These are phyloP conservation scores for Acrobasis consociella DNA, from an alignment of 2,888 invertebrate species.

Conservation along the genomic window DNA sequence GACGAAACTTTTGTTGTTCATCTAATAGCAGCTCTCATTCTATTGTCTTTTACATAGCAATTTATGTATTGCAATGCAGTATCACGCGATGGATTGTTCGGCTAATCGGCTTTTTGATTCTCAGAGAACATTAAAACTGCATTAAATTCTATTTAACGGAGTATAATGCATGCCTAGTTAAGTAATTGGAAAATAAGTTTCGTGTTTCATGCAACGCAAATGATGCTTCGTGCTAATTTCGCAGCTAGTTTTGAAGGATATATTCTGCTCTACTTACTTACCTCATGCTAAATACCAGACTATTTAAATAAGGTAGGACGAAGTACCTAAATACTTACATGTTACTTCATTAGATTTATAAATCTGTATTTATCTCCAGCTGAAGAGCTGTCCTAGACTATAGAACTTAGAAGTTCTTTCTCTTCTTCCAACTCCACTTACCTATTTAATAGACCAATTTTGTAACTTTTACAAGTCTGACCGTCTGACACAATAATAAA, in stretches of 20 bases:
- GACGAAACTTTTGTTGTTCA: slow-evolving; percentile 50
- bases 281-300: no score
- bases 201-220: slow-evolving; percentile 57
- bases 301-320: no score
- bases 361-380: no score
- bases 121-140: slow-evolving; percentile 73
- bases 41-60: slow-evolving; percentile 60
- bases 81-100: slow-evolving; percentile 52
- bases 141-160: slow-evolving; percentile 73
- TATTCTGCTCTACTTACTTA: neutral
- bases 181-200: slow-evolving; percentile 62
- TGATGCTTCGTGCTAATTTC: slow-evolving; percentile 39
- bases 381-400: no score
- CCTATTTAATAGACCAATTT: no score
- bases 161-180: slow-evolving; percentile 59
- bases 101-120: slow-evolving; percentile 64
- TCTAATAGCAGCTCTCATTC: slow-evolving; percentile 48
- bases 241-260: slow-evolving; percentile 1
- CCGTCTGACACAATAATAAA: neutral
- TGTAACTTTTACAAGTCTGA: no score
- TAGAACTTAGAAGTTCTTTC: no score
- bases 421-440: no score
- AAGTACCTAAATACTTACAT: no score
- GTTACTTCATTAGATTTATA: no score
- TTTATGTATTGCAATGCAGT: slow-evolving; percentile 57